Evolutionary conservation across 2,888 invertebrate species (phyloP).

Genomic region (Spilarctia lutea): DNA sequence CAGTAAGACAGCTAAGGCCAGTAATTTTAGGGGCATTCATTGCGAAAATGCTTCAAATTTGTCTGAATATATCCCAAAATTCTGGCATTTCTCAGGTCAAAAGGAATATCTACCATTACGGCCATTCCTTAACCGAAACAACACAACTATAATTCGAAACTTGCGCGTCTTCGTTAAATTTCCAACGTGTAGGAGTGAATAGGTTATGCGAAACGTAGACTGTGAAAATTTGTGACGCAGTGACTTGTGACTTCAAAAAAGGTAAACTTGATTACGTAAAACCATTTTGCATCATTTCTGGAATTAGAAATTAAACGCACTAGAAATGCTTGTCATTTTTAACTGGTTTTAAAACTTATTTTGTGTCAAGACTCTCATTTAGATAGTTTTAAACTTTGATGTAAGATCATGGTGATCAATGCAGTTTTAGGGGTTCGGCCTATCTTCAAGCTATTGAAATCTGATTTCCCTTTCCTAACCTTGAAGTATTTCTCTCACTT

Average conservation of each 20-base stretch:
- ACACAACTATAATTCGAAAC: slow-evolving; percentile 17
- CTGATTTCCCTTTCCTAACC: too few species aligned
- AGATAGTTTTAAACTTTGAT: background rate
- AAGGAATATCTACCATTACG: slow-evolving; percentile 47
- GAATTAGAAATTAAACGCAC: background rate
- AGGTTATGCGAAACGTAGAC: background rate
- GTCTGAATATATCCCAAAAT: background rate
- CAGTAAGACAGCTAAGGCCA: too few species aligned
- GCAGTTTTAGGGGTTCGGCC: background rate
- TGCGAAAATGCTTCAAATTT: background rate
- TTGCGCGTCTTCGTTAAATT: background rate
- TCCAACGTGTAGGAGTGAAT: background rate
- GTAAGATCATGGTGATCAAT: background rate
- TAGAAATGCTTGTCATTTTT: background rate
- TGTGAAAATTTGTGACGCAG: slow-evolving; percentile 2
- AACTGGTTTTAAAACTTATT: background rate
- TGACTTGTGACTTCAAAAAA: slow-evolving; percentile 1
- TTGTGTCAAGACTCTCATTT: background rate
- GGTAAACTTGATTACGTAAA: background rate
- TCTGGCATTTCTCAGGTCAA: slow-evolving; percentile 28
- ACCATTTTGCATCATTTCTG: background rate
- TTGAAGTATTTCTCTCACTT: too few species aligned
- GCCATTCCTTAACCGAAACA: slow-evolving; percentile 33
- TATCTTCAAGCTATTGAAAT: background rate
- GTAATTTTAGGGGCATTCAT: background rate